Conservation (phyloP, 2,797 vertebrate genomes). For the Nasua narica region DNA sequence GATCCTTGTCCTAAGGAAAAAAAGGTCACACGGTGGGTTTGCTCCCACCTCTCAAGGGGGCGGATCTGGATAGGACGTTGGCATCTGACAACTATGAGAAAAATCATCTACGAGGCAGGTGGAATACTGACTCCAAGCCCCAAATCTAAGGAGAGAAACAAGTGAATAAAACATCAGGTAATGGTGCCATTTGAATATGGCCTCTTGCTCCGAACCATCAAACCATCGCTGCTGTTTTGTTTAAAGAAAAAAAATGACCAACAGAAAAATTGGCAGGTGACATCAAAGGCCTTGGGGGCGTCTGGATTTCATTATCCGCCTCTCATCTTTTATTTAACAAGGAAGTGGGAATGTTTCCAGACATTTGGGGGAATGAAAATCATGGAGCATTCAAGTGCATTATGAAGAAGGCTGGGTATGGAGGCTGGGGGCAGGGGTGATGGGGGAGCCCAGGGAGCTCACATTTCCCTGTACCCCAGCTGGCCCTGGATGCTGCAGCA, state of each 20-base stretch:
- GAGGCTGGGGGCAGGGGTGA: neutral
- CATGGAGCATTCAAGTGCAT: neutral
- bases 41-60: neutral
- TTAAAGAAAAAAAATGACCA: conserved; percentile 38
- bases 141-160: neutral
- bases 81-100: neutral
- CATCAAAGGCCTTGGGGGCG: conserved; percentile 41
- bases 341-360: conserved; percentile 13
- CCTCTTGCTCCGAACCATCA: conserved; percentile 49
- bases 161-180: conserved; percentile 71
- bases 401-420: neutral
- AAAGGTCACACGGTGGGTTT: neutral
- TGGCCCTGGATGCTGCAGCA: neutral
- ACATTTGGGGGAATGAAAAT: neutral
- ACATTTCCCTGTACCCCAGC: neutral
- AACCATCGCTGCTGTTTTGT: conserved; percentile 41
- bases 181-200: conserved; percentile 65
- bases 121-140: conserved; percentile 3
- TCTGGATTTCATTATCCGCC: neutral
- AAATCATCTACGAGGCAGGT: neutral
- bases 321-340: conserved; percentile 69
- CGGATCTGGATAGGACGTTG: neutral
- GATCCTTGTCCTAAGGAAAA: neutral
- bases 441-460: neutral
- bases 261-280: conserved; percentile 46